phyloP scores from a whole-genome alignment of 2,888 invertebrate species.

The Eupithecia exiguata region DNA sequence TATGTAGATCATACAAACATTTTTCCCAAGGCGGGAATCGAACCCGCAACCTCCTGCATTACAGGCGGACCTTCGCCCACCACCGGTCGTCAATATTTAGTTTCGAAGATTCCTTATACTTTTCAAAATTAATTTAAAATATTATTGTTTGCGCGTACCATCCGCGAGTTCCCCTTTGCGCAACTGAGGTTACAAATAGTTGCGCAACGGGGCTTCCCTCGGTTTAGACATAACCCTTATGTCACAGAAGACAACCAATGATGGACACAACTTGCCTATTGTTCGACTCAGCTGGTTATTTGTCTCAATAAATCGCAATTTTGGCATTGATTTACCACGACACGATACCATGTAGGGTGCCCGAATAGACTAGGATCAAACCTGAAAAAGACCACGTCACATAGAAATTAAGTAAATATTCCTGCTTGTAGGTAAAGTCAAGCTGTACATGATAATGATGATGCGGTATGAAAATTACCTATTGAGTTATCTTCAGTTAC shows the following conservation, averaged over 20 bases:
- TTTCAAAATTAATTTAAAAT: too few species aligned
- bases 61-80: too few species aligned
- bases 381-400: not conserved
- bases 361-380: conserved; percentile 6
- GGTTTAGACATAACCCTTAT: not conserved
- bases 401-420: not conserved
- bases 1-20: too few species aligned
- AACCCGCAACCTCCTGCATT: too few species aligned
- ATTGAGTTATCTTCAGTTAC: not conserved
- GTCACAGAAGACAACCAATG: not conserved
- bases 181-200: too few species aligned
- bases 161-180: too few species aligned
- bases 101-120: too few species aligned
- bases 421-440: not conserved
- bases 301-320: conserved; percentile 29
- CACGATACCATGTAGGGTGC: conserved; percentile 18
- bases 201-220: too few species aligned
- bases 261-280: not conserved
- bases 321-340: conserved; percentile 31
- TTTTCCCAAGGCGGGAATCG: too few species aligned
- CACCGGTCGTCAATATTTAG: too few species aligned
- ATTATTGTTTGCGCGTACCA: too few species aligned
- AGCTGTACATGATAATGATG: not conserved
- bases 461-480: not conserved
- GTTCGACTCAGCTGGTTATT: conserved; percentile 21